These are phyloP conservation scores for Lasiurus cinereus DNA, from an alignment of 2,113 vertebrate species.

Conservation along the genomic window DNA sequence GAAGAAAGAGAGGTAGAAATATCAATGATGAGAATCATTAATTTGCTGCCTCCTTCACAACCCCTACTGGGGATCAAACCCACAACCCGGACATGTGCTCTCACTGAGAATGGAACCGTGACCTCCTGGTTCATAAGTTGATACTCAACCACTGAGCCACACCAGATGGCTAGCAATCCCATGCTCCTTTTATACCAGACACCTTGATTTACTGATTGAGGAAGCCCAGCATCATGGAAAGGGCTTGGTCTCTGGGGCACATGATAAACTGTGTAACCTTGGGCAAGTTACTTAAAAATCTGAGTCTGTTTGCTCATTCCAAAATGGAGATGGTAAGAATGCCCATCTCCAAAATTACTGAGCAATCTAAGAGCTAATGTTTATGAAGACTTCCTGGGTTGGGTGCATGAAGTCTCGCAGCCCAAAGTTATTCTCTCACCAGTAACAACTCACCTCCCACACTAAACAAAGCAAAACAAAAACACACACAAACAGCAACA, in stretches of 20 bases:
- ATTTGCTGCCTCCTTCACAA: no score
- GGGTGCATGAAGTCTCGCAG: background rate
- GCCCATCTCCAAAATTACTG: background rate
- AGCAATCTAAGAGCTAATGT: background rate
- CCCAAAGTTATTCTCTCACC: background rate
- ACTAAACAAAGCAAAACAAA: no score
- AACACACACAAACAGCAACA: background rate
- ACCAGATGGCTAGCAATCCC: background rate
- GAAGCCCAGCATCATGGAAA: background rate
- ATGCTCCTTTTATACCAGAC: background rate
- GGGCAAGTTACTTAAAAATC: background rate
- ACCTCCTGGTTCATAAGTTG: no score
- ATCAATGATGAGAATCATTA: no score
- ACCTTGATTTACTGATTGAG: rapidly evolving
- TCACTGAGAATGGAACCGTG: no score
- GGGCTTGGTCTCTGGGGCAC: background rate
- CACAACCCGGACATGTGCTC: no score
- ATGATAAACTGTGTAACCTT: background rate
- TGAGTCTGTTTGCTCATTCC: background rate
- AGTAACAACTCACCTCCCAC: background rate
- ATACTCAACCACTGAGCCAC: no score
- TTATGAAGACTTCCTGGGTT: background rate
- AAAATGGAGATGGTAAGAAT: background rate
- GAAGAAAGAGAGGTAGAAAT: no score
- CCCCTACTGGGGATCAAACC: no score